These are phyloP conservation scores for Mungos mungo DNA, from an alignment of 2,113 vertebrate genomes.

Conservation along the genomic window DNA sequence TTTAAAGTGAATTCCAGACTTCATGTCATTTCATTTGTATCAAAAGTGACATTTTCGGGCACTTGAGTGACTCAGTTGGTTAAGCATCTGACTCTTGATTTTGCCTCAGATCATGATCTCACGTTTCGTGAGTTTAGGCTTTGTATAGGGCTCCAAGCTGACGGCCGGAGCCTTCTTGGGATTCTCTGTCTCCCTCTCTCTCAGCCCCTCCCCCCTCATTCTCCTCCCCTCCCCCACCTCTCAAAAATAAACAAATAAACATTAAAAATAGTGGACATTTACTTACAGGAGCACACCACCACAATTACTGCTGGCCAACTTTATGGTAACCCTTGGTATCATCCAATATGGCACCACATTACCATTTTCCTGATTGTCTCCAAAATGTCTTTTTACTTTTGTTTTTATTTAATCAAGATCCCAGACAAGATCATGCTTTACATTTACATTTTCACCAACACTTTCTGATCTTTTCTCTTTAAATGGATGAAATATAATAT, in stretches of 20 bases:
- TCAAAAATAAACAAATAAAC: too few relatives aligned
- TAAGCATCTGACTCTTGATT: too few relatives aligned
- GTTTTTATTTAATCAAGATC: not conserved
- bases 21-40: not conserved
- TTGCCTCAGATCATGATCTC: too few relatives aligned
- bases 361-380: not conserved
- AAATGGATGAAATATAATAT: not conserved
- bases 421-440: not conserved
- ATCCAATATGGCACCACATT: not conserved
- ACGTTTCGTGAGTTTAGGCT: too few relatives aligned
- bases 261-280: not conserved
- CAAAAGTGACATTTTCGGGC: not conserved
- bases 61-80: too few relatives aligned
- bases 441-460: not conserved
- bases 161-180: too few relatives aligned
- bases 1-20: not conserved
- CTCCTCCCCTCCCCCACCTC: too few relatives aligned
- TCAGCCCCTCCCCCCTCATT: too few relatives aligned
- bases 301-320: not conserved
- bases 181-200: too few relatives aligned
- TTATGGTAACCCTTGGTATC: not conserved
- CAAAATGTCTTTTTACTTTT: not conserved
- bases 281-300: not conserved
- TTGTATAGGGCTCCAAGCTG: too few relatives aligned
- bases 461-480: not conserved